A percentile compares a stretch with the other conserved stretches of the same genome.
Conservation (phyloP, 2,797 vertebrate genomes). For the Peromyscus attwateri region DNA sequence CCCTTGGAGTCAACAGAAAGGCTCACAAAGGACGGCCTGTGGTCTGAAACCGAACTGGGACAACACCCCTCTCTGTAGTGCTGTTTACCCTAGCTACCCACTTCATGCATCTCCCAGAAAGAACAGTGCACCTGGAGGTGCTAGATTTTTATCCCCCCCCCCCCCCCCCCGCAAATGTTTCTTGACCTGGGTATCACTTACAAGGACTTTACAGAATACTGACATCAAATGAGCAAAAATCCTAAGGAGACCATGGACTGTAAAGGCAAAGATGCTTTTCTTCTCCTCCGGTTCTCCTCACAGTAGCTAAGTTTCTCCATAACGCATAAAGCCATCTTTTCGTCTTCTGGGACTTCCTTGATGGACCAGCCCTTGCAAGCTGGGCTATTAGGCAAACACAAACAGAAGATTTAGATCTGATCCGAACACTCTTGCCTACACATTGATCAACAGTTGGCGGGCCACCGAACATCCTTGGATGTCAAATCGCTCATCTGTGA, state of each 20-base stretch:
- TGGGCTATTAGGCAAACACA: slow-evolving; percentile 17
- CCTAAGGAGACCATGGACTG: background rate
- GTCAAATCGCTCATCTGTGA: background rate
- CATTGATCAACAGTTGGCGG: background rate
- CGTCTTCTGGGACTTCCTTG: background rate
- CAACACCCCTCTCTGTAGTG: background rate
- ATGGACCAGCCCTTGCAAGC: background rate
- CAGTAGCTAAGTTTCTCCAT: background rate
- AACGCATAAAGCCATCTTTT: background rate
- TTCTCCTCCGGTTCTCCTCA: background rate
- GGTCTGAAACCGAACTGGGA: background rate
- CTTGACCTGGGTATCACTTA: background rate
- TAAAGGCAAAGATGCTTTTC: background rate
- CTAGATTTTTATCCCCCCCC: background rate
- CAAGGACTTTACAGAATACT: background rate
- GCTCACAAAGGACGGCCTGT: background rate
- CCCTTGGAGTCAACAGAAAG: background rate
- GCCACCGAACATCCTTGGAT: background rate
- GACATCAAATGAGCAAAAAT: background rate
- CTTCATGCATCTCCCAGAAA: background rate
- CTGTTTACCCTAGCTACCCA: background rate
- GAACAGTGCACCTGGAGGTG: background rate
- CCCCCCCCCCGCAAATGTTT: background rate
- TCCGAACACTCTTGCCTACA: background rate
- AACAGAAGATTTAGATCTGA: background rate